Evolutionary conservation across 2,888 invertebrate species (phyloP).

Genomic region (Harpalus rubripes): DNA sequence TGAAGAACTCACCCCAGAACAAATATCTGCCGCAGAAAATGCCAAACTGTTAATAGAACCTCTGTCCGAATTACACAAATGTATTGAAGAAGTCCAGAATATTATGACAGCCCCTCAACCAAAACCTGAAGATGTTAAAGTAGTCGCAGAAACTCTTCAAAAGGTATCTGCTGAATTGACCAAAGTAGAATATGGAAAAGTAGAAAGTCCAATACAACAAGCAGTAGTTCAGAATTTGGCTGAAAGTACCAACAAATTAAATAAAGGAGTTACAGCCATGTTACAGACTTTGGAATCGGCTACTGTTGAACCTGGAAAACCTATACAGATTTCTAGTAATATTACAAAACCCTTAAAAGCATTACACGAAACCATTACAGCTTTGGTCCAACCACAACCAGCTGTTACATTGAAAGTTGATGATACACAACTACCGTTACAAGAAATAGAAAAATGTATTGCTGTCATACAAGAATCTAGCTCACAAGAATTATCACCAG

Average conservation of each 20-base stretch:
- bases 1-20: conserved; percentile 1
- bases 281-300: conserved; percentile 54
- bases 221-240: conserved; percentile 29
- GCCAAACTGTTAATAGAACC: conserved; percentile 60
- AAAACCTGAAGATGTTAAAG: conserved; percentile 24
- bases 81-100: conserved; percentile 48
- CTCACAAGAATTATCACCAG: too few relatives aligned
- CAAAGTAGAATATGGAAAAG: conserved; percentile 26
- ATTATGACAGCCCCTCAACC: not conserved
- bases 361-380: conserved; percentile 69
- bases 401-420: too few relatives aligned
- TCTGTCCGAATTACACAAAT: conserved; percentile 59
- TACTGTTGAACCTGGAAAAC: conserved; percentile 13
- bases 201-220: conserved; percentile 26
- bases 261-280: conserved; percentile 47
- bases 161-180: conserved; percentile 14
- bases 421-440: too few relatives aligned
- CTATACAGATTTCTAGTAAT: conserved; percentile 63
- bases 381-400: not conserved
- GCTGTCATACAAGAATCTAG: not conserved
- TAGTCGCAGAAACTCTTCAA: conserved; percentile 2
- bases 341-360: conserved; percentile 69
- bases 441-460: conserved; percentile 36
- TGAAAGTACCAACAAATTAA: conserved; percentile 53
- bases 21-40: conserved; percentile 39